phyloP scores from a whole-genome alignment of 2,797 vertebrate species.

The Chlorospingus semifuscus region DNA sequence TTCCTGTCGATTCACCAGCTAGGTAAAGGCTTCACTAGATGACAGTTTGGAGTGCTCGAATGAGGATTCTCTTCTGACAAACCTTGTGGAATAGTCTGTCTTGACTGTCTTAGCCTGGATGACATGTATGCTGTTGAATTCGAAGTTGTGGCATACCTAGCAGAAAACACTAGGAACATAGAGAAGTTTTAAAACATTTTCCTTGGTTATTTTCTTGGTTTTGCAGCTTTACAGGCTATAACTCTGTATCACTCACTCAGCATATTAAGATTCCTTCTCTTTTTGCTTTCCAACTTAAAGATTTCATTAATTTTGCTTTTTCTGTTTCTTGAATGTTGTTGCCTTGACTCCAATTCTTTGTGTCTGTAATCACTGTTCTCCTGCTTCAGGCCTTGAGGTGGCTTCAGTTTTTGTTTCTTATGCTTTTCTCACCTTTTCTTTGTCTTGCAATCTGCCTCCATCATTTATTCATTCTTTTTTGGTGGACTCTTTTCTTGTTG shows the following conservation, averaged over 20 bases:
- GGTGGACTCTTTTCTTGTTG: background rate
- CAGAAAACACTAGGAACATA: background rate
- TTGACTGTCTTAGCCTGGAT: background rate
- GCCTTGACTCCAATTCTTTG: background rate
- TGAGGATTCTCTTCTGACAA: background rate
- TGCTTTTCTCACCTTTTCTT: background rate
- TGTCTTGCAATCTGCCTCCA: background rate
- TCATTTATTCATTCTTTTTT: background rate
- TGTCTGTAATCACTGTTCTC: background rate
- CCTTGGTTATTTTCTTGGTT: background rate
- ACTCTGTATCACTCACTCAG: background rate
- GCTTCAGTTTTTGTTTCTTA: background rate
- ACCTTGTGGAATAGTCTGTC: background rate
- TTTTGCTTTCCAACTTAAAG: background rate
- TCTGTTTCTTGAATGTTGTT: background rate
- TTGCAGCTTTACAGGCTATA: background rate
- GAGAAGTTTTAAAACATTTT: background rate
- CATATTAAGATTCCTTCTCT: background rate
- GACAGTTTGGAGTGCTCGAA: background rate
- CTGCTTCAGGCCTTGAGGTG: background rate
- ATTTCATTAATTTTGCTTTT: background rate
- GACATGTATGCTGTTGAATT: background rate
- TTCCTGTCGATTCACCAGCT: background rate
- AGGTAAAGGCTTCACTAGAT: background rate
- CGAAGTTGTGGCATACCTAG: background rate